Percentiles rank a stretch among this genome's conserved stretches.
phyloP scores from a whole-genome alignment of 2,888 invertebrate genomes.

The Masnerella sp. region DNA sequence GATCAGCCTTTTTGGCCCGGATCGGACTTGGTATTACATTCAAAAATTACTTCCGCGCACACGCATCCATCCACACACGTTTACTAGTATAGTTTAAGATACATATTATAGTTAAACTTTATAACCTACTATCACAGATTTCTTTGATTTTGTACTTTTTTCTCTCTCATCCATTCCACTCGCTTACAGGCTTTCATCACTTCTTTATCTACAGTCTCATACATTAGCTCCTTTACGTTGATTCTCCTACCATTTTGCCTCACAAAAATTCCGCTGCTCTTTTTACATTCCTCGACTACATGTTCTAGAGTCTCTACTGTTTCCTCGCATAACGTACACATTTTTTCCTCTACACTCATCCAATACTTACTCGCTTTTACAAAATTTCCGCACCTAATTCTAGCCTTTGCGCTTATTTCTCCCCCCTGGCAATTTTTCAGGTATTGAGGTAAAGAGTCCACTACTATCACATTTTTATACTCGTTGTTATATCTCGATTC shows the following conservation, averaged over 20 bases:
- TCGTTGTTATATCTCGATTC: conserved; percentile 23
- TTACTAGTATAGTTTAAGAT: not conserved
- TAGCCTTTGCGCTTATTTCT: conserved; percentile 4
- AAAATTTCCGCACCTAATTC: conserved; percentile 7
- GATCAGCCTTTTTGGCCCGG: too few species aligned
- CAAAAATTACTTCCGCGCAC: too few species aligned
- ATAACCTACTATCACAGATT: not conserved
- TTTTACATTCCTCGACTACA: not conserved
- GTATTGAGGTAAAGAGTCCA: conserved; percentile 3
- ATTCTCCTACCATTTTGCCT: conserved; percentile 1
- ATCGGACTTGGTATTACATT: too few species aligned
- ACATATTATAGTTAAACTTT: not conserved
- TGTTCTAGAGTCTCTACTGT: conserved; percentile 1
- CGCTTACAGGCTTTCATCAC: not conserved
- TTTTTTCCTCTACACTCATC: not conserved
- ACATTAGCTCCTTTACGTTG: not conserved
- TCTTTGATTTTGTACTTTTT: not conserved
- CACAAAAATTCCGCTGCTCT: not conserved
- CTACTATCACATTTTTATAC: conserved; percentile 2
- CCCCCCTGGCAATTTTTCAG: not conserved
- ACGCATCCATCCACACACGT: not conserved
- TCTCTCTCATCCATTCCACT: conserved; percentile 9
- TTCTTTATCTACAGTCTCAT: not conserved
- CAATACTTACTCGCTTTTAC: conserved; percentile 8
- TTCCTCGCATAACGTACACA: not conserved